Percentiles rank a stretch among this genome's conserved stretches.
phyloP scores from a whole-genome alignment of 1,140 invertebrate species.

The Phortica variegata region DNA sequence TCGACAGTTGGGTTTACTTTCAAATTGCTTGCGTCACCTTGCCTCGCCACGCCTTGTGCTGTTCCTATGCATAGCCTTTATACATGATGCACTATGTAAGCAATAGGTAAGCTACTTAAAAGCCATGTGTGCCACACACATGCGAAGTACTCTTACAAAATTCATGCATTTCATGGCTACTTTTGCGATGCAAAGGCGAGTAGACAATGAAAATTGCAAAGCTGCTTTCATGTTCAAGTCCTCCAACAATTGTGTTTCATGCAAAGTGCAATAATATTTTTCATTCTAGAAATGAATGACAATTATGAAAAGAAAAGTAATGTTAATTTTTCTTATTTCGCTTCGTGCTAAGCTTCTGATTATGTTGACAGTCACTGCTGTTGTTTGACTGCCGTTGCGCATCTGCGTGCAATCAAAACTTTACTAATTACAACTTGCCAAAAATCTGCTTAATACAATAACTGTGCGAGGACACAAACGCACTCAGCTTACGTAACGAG shows the following conservation, averaged over 20 bases:
- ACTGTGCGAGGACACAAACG: too few relatives aligned
- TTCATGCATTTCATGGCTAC: not conserved
- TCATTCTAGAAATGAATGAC: too few relatives aligned
- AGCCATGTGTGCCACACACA: not conserved
- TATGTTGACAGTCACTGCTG: too few relatives aligned
- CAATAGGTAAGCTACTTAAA: not conserved
- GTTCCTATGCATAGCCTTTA: too few relatives aligned
- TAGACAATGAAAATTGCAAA: conserved; percentile 42
- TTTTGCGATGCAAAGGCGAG: too few relatives aligned
- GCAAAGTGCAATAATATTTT: conserved; percentile 32
- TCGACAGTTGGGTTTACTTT: not conserved
- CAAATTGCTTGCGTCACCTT: too few relatives aligned
- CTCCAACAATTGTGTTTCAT: conserved; percentile 23
- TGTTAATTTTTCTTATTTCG: too few relatives aligned
- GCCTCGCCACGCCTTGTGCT: too few relatives aligned
- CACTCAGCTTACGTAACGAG: too few relatives aligned
- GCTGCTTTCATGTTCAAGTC: conserved; percentile 30
- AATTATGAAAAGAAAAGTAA: too few relatives aligned
- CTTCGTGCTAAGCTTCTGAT: too few relatives aligned
- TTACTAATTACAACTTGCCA: conserved; percentile 54
- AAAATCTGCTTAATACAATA: conserved; percentile 51
- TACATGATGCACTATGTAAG: not conserved
- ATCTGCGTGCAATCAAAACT: conserved; percentile 42
- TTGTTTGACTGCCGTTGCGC: too few relatives aligned
- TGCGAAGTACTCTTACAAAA: conserved; percentile 2